These are phyloP conservation scores for Heliangelus exortis DNA, from an alignment of 2,797 vertebrate species.

Conservation along the genomic window DNA sequence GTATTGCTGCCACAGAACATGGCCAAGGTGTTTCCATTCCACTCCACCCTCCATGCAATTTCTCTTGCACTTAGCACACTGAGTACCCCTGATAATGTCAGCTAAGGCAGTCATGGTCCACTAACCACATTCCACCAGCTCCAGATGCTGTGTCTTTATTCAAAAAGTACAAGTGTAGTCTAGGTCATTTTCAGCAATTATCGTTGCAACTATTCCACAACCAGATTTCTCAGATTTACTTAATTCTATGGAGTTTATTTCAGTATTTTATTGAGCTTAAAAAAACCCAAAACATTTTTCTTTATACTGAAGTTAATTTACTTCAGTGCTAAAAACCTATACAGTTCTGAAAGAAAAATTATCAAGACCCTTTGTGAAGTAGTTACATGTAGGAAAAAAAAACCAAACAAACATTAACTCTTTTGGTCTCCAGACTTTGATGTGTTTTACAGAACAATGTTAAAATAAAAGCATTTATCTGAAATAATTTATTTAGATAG, in stretches of 20 bases:
- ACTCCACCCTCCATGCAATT: no score
- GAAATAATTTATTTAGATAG: background rate
- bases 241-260: background rate
- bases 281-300: background rate
- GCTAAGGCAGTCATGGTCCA: no score
- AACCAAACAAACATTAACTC: background rate
- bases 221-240: background rate
- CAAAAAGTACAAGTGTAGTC: no score
- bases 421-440: background rate
- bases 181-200: no score
- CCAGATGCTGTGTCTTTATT: no score
- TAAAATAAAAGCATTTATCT: background rate
- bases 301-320: background rate
- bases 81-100: no score
- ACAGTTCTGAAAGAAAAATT: background rate
- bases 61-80: no score
- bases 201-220: no score
- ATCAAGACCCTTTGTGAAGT: background rate
- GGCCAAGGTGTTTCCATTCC: no score
- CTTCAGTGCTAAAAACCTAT: background rate
- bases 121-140: no score
- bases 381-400: background rate
- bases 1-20: no score
- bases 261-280: background rate
- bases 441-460: background rate